Conservation (phyloP, 2,113 vertebrate species). For the Heterotilapia buettikoferi region DNA sequence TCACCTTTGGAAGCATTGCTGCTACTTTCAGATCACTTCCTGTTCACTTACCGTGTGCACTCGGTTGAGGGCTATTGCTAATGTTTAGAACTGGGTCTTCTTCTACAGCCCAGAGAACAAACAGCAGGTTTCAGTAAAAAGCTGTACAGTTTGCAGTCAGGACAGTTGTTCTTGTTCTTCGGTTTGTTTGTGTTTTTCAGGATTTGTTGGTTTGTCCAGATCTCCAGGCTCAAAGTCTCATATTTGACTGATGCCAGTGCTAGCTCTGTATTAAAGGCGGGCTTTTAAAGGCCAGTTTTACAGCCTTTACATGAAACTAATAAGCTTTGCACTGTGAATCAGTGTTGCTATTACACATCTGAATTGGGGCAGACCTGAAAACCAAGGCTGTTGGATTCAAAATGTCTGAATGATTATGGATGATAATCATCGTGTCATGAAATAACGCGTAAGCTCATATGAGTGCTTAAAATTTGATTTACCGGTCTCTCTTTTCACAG, state of each 20-base stretch:
- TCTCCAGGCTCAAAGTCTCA: not conserved
- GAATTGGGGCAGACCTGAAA: not conserved
- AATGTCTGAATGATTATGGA: not conserved
- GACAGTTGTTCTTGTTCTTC: not conserved
- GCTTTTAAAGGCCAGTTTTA: not conserved
- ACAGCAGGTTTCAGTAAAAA: not conserved
- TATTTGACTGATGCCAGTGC: not conserved
- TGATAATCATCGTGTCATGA: not conserved
- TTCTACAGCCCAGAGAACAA: not conserved
- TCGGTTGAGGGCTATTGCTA: not conserved
- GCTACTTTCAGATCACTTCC: not conserved
- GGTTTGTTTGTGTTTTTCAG: not conserved
- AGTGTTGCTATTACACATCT: not conserved
- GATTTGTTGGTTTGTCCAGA: not conserved
- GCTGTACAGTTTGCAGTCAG: not conserved
- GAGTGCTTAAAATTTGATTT: not conserved
- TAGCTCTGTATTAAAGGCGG: not conserved
- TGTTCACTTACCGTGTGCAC: not conserved
- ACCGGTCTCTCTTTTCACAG: not conserved
- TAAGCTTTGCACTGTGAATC: not conserved
- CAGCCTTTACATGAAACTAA: not conserved
- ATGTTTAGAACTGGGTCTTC: not conserved
- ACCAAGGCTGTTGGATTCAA: not conserved
- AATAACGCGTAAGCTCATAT: not conserved
- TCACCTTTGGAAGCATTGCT: not conserved